Percentiles rank a stretch among this genome's conserved stretches.
phyloP scores from a whole-genome alignment of 2,888 invertebrate genomes.

The Aleiodes leptofemur region DNA sequence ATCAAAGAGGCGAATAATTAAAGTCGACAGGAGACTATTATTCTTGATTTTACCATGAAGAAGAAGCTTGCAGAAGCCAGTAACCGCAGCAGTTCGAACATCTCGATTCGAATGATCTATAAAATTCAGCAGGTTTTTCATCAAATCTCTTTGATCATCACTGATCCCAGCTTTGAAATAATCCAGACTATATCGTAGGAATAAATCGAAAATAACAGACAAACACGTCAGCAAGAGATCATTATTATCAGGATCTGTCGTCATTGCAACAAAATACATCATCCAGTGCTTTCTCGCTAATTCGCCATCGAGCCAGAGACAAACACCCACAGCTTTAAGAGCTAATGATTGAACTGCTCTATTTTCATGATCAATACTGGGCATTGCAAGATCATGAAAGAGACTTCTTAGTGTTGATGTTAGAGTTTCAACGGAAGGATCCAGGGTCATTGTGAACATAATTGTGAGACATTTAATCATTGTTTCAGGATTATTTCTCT shows the following conservation, averaged over 20 bases:
- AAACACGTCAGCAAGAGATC: conserved; percentile 80
- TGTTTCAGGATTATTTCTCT: conserved; percentile 77
- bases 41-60: conserved; percentile 82
- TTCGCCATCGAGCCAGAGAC: conserved; percentile 84
- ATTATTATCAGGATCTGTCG: conserved; percentile 77
- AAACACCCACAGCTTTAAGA: conserved; percentile 83
- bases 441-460: conserved; percentile 79
- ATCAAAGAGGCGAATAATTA: conserved; percentile 89
- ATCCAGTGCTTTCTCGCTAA: conserved; percentile 83
- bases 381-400: conserved; percentile 75
- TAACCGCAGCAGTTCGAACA: conserved; percentile 81
- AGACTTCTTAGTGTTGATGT: conserved; percentile 78
- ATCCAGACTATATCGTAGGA: conserved; percentile 82
- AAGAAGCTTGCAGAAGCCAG: conserved; percentile 84
- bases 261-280: conserved; percentile 78
- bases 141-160: conserved; percentile 65
- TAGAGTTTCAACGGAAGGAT: conserved; percentile 77
- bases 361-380: conserved; percentile 73
- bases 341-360: conserved; percentile 81
- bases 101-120: conserved; percentile 77
- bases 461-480: conserved; percentile 83
- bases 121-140: conserved; percentile 72
- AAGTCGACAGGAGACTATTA: conserved; percentile 81
- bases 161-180: conserved; percentile 78
- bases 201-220: conserved; percentile 82